Evolutionary conservation across 92 coral and sea anemone genomes (phyloP).

Genomic region (Porites lobata): DNA sequence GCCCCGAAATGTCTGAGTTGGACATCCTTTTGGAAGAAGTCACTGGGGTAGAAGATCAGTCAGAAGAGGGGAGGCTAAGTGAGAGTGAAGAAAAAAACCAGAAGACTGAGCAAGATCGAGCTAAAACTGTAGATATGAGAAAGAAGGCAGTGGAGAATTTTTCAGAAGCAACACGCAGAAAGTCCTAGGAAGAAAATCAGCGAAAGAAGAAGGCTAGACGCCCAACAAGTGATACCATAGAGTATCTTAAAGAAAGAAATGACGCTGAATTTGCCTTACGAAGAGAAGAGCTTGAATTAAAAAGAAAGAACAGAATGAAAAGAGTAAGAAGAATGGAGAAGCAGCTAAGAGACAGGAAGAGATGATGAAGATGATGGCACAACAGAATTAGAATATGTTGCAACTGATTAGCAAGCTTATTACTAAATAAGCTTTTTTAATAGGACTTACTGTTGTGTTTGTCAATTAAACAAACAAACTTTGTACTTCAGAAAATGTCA

Average conservation of each 20-base stretch:
- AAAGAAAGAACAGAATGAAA: constrained; percentile 36
- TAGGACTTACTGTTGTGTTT: constrained; percentile 6
- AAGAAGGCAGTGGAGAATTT: constrained; percentile 71
- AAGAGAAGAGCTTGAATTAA: constrained; percentile 58
- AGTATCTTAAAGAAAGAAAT: constrained; percentile 64
- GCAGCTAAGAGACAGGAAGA: constrained; percentile 61
- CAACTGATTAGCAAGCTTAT: constrained; percentile 29
- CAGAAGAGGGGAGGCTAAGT: constrained; percentile 60
- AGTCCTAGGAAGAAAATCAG: constrained; percentile 35
- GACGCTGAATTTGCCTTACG: constrained; percentile 54
- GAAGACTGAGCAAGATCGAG: constrained; percentile 61
- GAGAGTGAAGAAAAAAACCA: constrained; percentile 51
- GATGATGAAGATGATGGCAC: constrained; percentile 56
- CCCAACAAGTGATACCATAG: constrained; percentile 49
- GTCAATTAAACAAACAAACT: background rate
- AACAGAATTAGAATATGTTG: constrained; percentile 48
- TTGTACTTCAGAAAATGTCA: background rate
- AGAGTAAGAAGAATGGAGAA: constrained; percentile 49
- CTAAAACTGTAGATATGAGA: constrained; percentile 55
- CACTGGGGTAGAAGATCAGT: constrained; percentile 45
- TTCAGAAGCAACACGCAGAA: constrained; percentile 48
- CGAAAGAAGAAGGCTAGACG: constrained; percentile 40
- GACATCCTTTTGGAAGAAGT: constrained; percentile 64
- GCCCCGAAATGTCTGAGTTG: constrained; percentile 62
- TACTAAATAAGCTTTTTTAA: constrained; percentile 3